These are phyloP conservation scores for Otolemur garnettii DNA, from an alignment of 2,113 vertebrate species.

Conservation along the genomic window DNA sequence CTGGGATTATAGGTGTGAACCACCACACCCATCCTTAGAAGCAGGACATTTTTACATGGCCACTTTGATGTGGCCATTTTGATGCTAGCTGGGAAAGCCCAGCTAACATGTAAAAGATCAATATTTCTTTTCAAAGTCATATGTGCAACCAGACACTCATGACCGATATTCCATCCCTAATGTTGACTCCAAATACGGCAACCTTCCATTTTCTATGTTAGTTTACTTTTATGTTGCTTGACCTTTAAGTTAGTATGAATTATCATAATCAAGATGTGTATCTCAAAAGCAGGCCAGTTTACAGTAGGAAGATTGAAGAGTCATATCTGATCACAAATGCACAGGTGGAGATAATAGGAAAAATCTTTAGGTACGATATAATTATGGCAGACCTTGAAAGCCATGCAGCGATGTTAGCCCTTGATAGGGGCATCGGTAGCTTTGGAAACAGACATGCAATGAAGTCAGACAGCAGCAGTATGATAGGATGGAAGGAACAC, in stretches of 20 bases:
- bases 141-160: neutral
- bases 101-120: neutral
- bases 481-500: neutral
- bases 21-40: neutral
- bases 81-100: neutral
- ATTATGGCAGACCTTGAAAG: neutral
- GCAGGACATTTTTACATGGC: neutral
- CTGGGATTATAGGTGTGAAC: no score
- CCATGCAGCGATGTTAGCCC: neutral
- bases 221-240: constrained; percentile 2
- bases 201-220: neutral
- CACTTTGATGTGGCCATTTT: neutral
- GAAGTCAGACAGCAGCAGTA: neutral
- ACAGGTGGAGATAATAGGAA: neutral
- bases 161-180: neutral
- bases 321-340: neutral
- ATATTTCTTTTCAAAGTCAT: neutral
- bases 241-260: neutral
- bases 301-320: neutral
- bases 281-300: neutral
- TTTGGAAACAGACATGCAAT: neutral
- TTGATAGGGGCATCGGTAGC: neutral
- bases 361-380: constrained; percentile 17
- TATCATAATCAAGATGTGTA: constrained; percentile 11
- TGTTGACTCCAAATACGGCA: neutral